Conservation (phyloP, 2,888 invertebrate genomes). For the Apantesis nais region DNA sequence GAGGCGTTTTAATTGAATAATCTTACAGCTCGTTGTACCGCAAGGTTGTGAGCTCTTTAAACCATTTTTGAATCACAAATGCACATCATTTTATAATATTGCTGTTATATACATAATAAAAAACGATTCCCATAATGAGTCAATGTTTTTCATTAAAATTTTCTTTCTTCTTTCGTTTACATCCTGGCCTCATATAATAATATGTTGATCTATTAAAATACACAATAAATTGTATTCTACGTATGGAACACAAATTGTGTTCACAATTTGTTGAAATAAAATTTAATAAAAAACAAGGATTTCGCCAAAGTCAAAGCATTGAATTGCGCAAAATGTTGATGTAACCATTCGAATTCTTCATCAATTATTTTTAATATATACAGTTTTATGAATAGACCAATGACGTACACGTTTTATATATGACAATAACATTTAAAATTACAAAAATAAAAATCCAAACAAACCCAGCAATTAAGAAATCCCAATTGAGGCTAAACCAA, state of each 20-base stretch:
- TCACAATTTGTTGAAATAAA: background rate
- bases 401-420: background rate
- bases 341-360: background rate
- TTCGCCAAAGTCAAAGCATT: background rate
- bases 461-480: background rate
- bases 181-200: background rate
- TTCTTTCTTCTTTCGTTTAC: background rate
- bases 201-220: background rate
- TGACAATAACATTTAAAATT: no score
- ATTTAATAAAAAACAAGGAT: slow-evolving; percentile 2
- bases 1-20: slow-evolving; percentile 36
- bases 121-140: background rate
- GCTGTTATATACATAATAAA: background rate
- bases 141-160: background rate
- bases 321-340: background rate
- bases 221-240: background rate
- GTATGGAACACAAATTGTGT: background rate
- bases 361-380: background rate
- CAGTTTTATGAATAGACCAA: background rate
- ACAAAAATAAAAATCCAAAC: background rate
- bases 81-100: background rate
- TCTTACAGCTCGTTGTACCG: slow-evolving; percentile 28
- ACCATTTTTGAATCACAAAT: background rate
- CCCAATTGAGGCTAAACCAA: background rate
- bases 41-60: slow-evolving; percentile 26